Percentiles rank a stretch among this genome's conserved stretches.
These are phyloP conservation scores for Lagodon rhomboides DNA, from an alignment of 2,797 vertebrate genomes.

Conservation along the genomic window DNA sequence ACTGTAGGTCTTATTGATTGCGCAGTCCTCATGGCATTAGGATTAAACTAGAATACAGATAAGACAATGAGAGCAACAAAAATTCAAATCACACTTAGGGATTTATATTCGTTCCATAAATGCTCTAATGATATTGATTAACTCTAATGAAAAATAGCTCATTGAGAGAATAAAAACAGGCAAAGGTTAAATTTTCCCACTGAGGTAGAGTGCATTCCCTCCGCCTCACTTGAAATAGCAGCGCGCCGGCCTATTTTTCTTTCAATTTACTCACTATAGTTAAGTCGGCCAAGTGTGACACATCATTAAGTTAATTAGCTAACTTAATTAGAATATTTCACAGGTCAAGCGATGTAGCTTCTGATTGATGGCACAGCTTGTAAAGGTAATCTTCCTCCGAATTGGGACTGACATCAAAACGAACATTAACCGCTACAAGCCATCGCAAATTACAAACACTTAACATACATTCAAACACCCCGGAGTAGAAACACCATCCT, in stretches of 20 bases:
- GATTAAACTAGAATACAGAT: slow-evolving; percentile 44
- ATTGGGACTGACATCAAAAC: slow-evolving; percentile 83
- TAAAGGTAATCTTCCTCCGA: slow-evolving; percentile 89
- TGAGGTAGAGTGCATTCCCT: slow-evolving; percentile 25
- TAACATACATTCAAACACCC: slow-evolving; percentile 14
- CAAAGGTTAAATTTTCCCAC: slow-evolving; percentile 50
- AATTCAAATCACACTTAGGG: slow-evolving; percentile 28
- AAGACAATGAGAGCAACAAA: slow-evolving; percentile 28
- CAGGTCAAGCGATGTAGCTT: slow-evolving; percentile 88
- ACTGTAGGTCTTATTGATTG: slow-evolving; percentile 51
- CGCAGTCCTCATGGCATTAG: not conserved
- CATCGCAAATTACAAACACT: slow-evolving; percentile 22
- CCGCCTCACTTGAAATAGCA: slow-evolving; percentile 76
- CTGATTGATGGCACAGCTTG: slow-evolving; percentile 89
- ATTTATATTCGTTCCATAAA: slow-evolving; percentile 61
- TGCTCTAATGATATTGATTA: slow-evolving; percentile 38
- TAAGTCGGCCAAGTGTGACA: slow-evolving; percentile 88
- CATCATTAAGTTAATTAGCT: slow-evolving; percentile 94
- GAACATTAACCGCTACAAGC: slow-evolving; percentile 77
- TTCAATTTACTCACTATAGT: slow-evolving; percentile 89
- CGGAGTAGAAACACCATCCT: not conserved
- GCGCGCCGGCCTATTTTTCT: slow-evolving; percentile 88
- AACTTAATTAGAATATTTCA: slow-evolving; percentile 92
- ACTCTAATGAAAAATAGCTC: slow-evolving; percentile 51
- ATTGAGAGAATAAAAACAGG: slow-evolving; percentile 49